A percentile compares a stretch with the other conserved stretches of the same genome.
These are phyloP conservation scores for Apistogramma diplotaenia DNA, from an alignment of 2,113 vertebrate genomes.

Conservation along the genomic window DNA sequence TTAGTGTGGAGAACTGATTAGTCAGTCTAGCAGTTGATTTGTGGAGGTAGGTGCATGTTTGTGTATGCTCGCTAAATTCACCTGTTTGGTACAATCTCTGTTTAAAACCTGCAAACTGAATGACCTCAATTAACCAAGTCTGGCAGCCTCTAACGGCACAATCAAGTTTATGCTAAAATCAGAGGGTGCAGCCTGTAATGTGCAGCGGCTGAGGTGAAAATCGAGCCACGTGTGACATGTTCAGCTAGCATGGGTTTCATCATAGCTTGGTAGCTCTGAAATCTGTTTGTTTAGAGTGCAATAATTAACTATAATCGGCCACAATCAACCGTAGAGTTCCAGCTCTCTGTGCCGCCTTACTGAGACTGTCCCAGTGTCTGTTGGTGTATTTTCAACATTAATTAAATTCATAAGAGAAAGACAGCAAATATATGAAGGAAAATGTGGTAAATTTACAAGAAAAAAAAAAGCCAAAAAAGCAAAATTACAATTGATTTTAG, in stretches of 20 bases:
- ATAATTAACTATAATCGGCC: no score
- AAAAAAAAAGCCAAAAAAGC: no score
- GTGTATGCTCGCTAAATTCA: not conserved
- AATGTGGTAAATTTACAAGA: no score
- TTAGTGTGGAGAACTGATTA: rapidly evolving
- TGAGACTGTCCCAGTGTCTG: no score
- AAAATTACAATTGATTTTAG: no score
- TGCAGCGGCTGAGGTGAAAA: not conserved
- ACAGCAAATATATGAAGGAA: no score
- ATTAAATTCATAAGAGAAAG: no score
- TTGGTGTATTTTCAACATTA: no score
- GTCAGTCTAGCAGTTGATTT: not conserved
- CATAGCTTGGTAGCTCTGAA: no score
- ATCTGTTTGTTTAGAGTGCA: no score
- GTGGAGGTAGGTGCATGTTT: not conserved
- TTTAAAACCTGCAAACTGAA: not conserved
- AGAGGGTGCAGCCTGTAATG: not conserved
- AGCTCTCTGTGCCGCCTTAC: no score
- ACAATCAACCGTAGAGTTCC: no score
- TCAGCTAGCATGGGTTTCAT: not conserved
- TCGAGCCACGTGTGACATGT: rapidly evolving
- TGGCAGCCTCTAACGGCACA: not conserved
- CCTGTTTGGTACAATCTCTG: not conserved
- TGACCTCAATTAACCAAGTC: not conserved
- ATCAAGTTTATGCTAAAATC: not conserved